A percentile compares a stretch with the other conserved stretches of the same genome.
Evolutionary conservation across 53 echinoderm and acorn worm species (phyloP).

Genomic region (Arbacia lixula): DNA sequence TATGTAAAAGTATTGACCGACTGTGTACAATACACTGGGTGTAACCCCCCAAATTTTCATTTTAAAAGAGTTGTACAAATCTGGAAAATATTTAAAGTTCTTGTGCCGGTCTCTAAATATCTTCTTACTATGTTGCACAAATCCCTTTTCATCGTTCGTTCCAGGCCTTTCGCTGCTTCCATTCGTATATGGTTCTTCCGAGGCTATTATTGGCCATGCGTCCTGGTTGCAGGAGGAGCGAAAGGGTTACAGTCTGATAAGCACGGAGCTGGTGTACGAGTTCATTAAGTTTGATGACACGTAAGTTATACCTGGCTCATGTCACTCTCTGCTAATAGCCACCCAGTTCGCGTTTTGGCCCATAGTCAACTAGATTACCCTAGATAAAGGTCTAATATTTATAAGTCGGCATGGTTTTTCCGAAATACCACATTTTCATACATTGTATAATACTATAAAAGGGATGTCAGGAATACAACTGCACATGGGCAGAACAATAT

Average conservation of each 20-base stretch:
- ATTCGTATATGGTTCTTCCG: conserved; percentile 27
- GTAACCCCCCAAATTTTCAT: too few species aligned
- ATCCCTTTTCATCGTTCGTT: conserved; percentile 7
- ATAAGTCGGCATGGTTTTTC: not conserved
- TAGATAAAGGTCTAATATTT: not conserved
- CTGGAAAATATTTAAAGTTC: too few species aligned
- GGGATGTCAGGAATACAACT: too few species aligned
- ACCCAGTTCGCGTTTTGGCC: not conserved
- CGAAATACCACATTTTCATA: too few species aligned
- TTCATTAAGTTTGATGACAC: conserved; percentile 50
- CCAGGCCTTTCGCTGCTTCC: conserved; percentile 50
- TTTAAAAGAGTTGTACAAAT: too few species aligned
- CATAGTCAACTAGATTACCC: too few species aligned
- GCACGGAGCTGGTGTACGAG: conserved; percentile 23
- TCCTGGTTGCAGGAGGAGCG: conserved; percentile 30
- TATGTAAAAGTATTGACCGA: too few species aligned
- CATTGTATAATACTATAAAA: too few species aligned
- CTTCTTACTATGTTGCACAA: not conserved
- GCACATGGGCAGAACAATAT: too few species aligned
- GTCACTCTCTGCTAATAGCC: not conserved
- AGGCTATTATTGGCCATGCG: conserved; percentile 37
- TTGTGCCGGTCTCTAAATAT: too few species aligned
- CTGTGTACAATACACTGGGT: too few species aligned
- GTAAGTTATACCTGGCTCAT: not conserved
- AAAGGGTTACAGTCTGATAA: conserved; percentile 12